Evolutionary conservation across 2,113 vertebrate genomes (phyloP).

Genomic region (Neofelis nebulosa): DNA sequence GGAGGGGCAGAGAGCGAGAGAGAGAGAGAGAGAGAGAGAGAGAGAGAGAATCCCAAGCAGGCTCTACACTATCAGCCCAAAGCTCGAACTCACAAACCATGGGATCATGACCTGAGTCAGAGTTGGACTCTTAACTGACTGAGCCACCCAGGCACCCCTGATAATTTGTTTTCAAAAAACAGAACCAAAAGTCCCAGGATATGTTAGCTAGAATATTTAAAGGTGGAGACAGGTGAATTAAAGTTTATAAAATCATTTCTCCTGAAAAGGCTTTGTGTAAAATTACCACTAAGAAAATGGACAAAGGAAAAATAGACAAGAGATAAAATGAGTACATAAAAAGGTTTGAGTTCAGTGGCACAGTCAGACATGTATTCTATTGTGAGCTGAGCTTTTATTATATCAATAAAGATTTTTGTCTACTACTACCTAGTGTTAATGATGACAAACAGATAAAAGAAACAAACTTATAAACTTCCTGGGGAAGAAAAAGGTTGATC

Average conservation of each 20-base stretch:
- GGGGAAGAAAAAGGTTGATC: neutral
- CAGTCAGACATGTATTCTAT: neutral
- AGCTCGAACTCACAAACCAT: no score
- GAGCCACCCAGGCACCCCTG: no score
- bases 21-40: no score
- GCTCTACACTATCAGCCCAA: no score
- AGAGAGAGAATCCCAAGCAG: no score
- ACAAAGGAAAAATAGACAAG: neutral
- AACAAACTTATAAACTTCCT: neutral
- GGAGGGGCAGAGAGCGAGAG: no score
- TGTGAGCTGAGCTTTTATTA: neutral
- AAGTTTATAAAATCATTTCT: neutral
- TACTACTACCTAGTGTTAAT: neutral
- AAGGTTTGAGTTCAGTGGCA: neutral
- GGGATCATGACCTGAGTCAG: no score
- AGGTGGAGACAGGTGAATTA: neutral
- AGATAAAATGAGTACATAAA: neutral
- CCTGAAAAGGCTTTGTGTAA: neutral
- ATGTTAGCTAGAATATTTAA: neutral
- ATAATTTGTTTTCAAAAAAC: neutral
- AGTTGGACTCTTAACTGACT: no score
- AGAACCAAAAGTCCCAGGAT: neutral
- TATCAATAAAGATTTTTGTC: neutral
- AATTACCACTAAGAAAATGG: conserved; percentile 23
- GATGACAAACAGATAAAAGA: neutral